A percentile compares a stretch with the other conserved stretches of the same genome.
Conservation (phyloP, 1,140 invertebrate genomes). For the Archegozetes longisetosus region DNA sequence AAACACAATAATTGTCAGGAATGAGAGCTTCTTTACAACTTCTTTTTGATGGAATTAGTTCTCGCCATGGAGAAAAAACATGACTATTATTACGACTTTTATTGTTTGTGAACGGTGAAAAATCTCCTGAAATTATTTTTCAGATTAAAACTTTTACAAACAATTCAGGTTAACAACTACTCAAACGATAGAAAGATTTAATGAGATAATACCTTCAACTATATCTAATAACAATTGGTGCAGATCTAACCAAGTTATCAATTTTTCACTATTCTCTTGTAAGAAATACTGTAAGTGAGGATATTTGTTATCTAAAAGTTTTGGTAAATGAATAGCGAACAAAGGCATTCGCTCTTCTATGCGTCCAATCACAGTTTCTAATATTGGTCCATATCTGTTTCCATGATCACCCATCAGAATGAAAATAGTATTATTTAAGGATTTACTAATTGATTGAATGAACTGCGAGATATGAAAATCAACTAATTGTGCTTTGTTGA, state of each 20-base stretch:
- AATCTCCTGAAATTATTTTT: too few species aligned
- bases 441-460: neutral
- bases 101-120: too few species aligned
- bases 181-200: neutral
- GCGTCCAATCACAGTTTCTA: constrained; percentile 22
- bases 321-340: constrained; percentile 22
- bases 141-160: too few species aligned
- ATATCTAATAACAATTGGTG: constrained; percentile 23
- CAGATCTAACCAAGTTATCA: constrained; percentile 23
- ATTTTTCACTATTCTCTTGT: constrained; percentile 9
- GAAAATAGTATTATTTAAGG: constrained; percentile 12
- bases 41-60: constrained; percentile 13
- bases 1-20: constrained; percentile 9
- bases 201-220: constrained; percentile 8
- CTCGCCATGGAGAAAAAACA: constrained; percentile 8
- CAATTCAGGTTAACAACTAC: too few species aligned
- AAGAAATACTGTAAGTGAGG: constrained; percentile 13
- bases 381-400: constrained; percentile 17
- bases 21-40: constrained; percentile 12
- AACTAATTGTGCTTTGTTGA: constrained; percentile 13
- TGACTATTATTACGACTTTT: too few species aligned
- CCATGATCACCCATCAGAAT: constrained; percentile 17
- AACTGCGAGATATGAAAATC: constrained; percentile 13
- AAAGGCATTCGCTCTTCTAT: constrained; percentile 27
- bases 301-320: constrained; percentile 18